Conservation (phyloP, 2,113 vertebrate species). For the Syngnathoides biaculeatus region DNA sequence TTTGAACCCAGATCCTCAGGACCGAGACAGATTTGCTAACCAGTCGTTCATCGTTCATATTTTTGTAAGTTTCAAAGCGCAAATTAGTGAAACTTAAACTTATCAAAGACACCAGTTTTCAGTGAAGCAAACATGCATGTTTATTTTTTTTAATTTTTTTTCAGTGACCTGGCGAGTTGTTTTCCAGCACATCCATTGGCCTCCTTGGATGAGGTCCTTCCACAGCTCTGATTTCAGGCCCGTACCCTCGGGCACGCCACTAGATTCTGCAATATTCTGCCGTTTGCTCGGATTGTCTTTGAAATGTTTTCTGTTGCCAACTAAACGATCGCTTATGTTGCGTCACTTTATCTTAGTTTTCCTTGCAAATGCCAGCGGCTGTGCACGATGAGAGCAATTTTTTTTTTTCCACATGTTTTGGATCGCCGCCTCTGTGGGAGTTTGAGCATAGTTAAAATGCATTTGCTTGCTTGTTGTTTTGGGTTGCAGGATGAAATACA, state of each 20-base stretch:
- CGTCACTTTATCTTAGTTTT: constrained; percentile 1
- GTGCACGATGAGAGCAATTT: not conserved
- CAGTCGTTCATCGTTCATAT: too few species aligned
- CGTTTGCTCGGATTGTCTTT: constrained; percentile 9
- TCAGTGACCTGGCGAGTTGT: constrained; percentile 20
- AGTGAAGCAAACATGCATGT: too few species aligned
- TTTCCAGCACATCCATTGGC: constrained; percentile 20
- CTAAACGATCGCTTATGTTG: constrained; percentile 18
- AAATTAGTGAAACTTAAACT: not conserved
- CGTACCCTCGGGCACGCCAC: constrained; percentile 27
- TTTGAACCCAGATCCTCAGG: too few species aligned
- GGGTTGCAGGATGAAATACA: not conserved
- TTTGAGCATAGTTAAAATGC: not conserved
- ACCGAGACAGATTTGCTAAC: too few species aligned
- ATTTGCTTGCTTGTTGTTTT: constrained; percentile 3
- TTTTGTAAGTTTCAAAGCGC: not conserved
- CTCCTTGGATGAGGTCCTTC: not conserved
- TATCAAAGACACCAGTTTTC: too few species aligned
- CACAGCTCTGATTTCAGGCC: constrained; percentile 13
- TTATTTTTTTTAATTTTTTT: not conserved
- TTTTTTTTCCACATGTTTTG: not conserved
- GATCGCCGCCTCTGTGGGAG: not conserved
- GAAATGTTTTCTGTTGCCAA: constrained; percentile 20
- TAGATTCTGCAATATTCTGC: constrained; percentile 22
- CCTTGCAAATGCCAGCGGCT: not conserved